A percentile compares a stretch with the other conserved stretches of the same genome.
These are phyloP conservation scores for Loriculus beryllinus DNA, from an alignment of 2,797 vertebrate species.

Conservation along the genomic window DNA sequence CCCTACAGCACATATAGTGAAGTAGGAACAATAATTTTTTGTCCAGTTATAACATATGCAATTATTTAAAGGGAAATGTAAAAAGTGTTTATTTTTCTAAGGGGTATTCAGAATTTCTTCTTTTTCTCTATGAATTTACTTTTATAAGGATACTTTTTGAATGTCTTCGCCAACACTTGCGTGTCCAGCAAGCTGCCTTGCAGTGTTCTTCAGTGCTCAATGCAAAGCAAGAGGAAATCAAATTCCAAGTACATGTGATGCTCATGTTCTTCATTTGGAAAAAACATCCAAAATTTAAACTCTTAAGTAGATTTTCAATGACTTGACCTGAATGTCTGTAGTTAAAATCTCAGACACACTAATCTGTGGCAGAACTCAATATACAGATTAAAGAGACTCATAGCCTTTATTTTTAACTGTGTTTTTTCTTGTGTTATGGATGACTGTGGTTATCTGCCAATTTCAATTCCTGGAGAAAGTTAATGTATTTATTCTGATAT, in stretches of 20 bases:
- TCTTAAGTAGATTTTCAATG: not conserved
- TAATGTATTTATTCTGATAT: slow-evolving; percentile 1
- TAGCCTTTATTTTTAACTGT: not conserved
- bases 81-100: slow-evolving; percentile 1
- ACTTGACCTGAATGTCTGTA: not conserved
- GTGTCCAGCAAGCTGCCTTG: not conserved
- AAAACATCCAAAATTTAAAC: not conserved
- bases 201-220: not conserved
- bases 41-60: not conserved
- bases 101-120: not conserved
- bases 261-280: not conserved
- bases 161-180: not conserved
- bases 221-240: not conserved
- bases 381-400: not conserved
- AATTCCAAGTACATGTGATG: not conserved
- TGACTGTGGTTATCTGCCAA: not conserved
- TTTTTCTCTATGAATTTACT: not conserved
- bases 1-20: not conserved
- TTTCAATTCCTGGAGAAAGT: not conserved
- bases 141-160: not conserved
- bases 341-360: not conserved
- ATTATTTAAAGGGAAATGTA: slow-evolving; percentile 6
- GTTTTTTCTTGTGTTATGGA: not conserved
- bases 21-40: not conserved
- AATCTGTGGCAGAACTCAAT: not conserved